phyloP scores from a whole-genome alignment of 2,888 invertebrate genomes.

The Troides helena region DNA sequence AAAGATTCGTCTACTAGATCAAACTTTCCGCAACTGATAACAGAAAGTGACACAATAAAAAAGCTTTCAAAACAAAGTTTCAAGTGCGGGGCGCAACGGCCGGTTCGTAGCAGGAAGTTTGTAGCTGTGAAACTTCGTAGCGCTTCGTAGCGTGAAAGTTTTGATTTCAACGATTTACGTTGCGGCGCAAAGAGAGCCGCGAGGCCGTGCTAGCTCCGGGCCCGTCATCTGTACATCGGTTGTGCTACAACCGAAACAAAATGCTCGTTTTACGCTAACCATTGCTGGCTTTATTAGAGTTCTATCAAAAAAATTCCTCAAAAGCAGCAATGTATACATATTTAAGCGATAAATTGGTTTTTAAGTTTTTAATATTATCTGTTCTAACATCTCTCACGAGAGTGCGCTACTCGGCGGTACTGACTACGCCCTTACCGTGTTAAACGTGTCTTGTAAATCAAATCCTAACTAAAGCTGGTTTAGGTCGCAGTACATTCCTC shows the following conservation, averaged over 20 bases:
- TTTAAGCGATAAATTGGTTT: slow-evolving; percentile 2
- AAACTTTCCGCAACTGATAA: slow-evolving; percentile 70
- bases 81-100: slow-evolving; percentile 74
- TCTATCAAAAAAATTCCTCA: neutral
- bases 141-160: slow-evolving; percentile 80
- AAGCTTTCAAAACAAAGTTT: slow-evolving; percentile 78
- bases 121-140: slow-evolving; percentile 81
- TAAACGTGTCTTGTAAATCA: slow-evolving; percentile 62
- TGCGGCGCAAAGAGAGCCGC: slow-evolving; percentile 74
- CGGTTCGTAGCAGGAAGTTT: slow-evolving; percentile 77
- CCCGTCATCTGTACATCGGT: slow-evolving; percentile 53
- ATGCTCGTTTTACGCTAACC: slow-evolving; percentile 35
- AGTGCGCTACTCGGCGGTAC: slow-evolving; percentile 75
- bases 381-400: slow-evolving; percentile 76
- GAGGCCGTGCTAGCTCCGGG: slow-evolving; percentile 72
- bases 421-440: slow-evolving; percentile 71
- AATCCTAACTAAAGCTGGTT: slow-evolving; percentile 51
- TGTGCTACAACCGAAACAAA: slow-evolving; percentile 9
- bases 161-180: slow-evolving; percentile 81
- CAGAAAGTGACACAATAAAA: slow-evolving; percentile 77
- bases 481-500: slow-evolving; percentile 60
- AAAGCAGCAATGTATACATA: slow-evolving; percentile 49
- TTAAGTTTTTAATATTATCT: slow-evolving; percentile 53
- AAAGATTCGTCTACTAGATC: slow-evolving; percentile 43
- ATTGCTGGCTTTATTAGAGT: slow-evolving; percentile 36